phyloP scores from a whole-genome alignment of 2,888 invertebrate genomes.

The Sphinx pinastri region DNA sequence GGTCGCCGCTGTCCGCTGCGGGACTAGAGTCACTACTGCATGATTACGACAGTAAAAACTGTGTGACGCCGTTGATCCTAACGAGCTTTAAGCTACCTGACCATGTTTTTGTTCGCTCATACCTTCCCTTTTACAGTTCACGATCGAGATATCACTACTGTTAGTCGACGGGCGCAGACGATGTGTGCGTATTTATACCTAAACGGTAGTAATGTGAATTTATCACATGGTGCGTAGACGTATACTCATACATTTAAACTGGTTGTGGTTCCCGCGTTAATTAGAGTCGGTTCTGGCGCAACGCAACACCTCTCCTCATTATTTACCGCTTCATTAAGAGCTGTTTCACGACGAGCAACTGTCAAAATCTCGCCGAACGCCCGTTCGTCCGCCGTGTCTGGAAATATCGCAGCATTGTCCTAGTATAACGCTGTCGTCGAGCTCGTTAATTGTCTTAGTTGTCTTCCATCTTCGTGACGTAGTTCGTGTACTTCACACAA shows the following conservation, averaged over 20 bases:
- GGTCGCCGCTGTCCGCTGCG: conserved; percentile 68
- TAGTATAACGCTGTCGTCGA: conserved; percentile 78
- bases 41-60: conserved; percentile 73
- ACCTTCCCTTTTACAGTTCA: conserved; percentile 50
- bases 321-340: conserved; percentile 83
- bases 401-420: conserved; percentile 78
- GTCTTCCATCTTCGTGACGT: conserved; percentile 55
- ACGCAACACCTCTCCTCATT: conserved; percentile 79
- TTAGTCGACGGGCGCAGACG: not conserved
- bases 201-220: conserved; percentile 56
- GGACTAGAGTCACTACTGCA: conserved; percentile 75
- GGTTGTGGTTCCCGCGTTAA: conserved; percentile 68
- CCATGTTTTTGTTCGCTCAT: conserved; percentile 52
- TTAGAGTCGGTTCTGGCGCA: conserved; percentile 74
- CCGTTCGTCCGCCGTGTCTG: conserved; percentile 64
- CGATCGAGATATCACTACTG: conserved; percentile 43
- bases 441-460: conserved; percentile 75
- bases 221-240: conserved; percentile 48
- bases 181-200: conserved; percentile 27
- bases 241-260: conserved; percentile 56
- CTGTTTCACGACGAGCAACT: conserved; percentile 75
- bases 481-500: conserved; percentile 54
- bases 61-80: conserved; percentile 61
- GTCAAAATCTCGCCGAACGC: conserved; percentile 77
- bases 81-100: conserved; percentile 66